A percentile compares a stretch with the other conserved stretches of the same genome.
phyloP scores from a whole-genome alignment of 2,797 vertebrate genomes.

The Decapterus maruadsi region DNA sequence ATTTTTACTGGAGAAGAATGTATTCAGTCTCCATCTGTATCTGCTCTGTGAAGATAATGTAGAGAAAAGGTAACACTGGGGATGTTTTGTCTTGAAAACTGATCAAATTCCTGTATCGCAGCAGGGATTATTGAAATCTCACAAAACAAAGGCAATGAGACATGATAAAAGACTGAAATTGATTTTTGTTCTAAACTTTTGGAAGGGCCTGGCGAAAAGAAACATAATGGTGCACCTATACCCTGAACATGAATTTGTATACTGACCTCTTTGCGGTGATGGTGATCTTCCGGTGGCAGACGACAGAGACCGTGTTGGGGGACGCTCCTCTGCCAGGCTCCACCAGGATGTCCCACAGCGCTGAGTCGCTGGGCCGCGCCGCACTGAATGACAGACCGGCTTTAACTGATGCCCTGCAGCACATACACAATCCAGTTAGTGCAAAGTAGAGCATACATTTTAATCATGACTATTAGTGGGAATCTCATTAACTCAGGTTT shows the following conservation, averaged over 20 bases:
- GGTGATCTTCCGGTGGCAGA: slow-evolving; percentile 79
- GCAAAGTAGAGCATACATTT: neutral
- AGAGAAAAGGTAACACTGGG: slow-evolving; percentile 10
- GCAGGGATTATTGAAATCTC: slow-evolving; percentile 28
- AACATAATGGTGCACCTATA: no score
- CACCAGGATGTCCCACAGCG: slow-evolving; percentile 81
- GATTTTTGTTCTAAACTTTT: neutral
- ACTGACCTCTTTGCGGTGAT: slow-evolving; percentile 83
- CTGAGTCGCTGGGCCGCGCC: slow-evolving; percentile 80
- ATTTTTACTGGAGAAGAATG: slow-evolving; percentile 3
- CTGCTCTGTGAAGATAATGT: slow-evolving; percentile 11
- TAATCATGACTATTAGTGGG: neutral
- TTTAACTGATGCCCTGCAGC: slow-evolving; percentile 77
- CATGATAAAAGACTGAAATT: neutral
- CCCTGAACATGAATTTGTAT: neutral
- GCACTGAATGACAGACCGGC: slow-evolving; percentile 81
- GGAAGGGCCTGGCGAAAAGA: slow-evolving; percentile 4
- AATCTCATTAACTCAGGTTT: neutral
- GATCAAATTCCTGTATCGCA: slow-evolving; percentile 18
- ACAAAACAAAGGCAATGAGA: slow-evolving; percentile 15
- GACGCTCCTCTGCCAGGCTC: slow-evolving; percentile 74
- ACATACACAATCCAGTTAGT: slow-evolving; percentile 26
- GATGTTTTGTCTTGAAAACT: slow-evolving; percentile 17
- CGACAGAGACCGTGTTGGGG: slow-evolving; percentile 77
- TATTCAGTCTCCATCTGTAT: slow-evolving; percentile 10